Percentiles rank a stretch among this genome's conserved stretches.
These are phyloP conservation scores for Drosophila ogumai DNA, from an alignment of 1,140 invertebrate species.

Conservation along the genomic window DNA sequence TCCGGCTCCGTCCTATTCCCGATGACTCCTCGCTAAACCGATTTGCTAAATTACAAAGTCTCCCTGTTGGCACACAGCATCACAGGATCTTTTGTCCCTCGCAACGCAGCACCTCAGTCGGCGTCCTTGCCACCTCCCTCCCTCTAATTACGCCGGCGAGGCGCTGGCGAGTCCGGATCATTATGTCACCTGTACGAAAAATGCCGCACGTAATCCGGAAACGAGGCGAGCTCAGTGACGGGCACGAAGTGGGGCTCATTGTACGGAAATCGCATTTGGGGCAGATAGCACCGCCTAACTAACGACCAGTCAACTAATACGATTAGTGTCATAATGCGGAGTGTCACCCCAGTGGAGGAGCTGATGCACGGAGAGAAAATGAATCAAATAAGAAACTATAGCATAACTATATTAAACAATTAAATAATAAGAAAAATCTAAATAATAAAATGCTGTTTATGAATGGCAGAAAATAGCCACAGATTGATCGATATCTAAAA, in stretches of 20 bases:
- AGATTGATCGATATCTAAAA: too few species aligned
- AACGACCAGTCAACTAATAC: conserved; percentile 72
- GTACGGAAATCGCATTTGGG: conserved; percentile 77
- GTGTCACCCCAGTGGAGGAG: conserved; percentile 25
- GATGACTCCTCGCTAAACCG: conserved; percentile 63
- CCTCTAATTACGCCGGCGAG: conserved; percentile 65
- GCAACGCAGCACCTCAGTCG: conserved; percentile 13
- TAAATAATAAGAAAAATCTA: background rate
- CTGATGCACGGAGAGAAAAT: conserved; percentile 1
- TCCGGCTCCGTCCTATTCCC: conserved; percentile 28
- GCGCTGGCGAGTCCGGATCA: conserved; percentile 59
- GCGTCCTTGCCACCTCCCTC: background rate
- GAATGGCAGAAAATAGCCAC: background rate
- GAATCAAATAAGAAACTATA: accelerated
- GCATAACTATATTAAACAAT: too few species aligned
- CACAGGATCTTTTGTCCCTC: conserved; percentile 39
- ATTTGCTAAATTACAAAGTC: conserved; percentile 74
- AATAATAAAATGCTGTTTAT: too few species aligned
- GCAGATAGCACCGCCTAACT: conserved; percentile 65
- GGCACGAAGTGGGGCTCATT: conserved; percentile 51
- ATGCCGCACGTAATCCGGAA: conserved; percentile 77
- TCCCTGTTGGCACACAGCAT: conserved; percentile 20
- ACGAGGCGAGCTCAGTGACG: conserved; percentile 34
- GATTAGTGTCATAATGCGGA: conserved; percentile 75
- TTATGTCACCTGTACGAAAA: conserved; percentile 78